These are phyloP conservation scores for Eumacrocentrus americanus DNA, from an alignment of 2,888 invertebrate species.

Conservation along the genomic window DNA sequence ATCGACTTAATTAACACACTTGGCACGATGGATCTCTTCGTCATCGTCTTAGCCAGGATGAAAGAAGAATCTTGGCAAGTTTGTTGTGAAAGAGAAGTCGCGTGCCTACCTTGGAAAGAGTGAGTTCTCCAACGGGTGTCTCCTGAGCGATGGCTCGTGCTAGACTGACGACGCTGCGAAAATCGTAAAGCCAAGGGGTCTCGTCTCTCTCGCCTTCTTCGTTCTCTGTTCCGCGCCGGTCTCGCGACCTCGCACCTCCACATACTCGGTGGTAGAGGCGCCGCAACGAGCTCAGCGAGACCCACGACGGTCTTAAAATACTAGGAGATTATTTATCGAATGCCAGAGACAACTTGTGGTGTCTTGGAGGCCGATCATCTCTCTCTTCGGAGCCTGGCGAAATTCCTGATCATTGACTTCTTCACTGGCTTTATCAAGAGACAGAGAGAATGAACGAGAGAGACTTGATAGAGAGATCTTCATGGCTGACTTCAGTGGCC, in stretches of 20 bases:
- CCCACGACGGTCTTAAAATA: constrained; percentile 28
- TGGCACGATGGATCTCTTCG: no score
- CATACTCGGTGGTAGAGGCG: constrained; percentile 22
- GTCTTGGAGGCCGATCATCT: background rate
- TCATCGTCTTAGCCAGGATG: no score
- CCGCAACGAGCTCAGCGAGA: constrained; percentile 3
- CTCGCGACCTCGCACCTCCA: constrained; percentile 33
- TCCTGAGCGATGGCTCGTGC: constrained; percentile 59
- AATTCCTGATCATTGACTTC: background rate
- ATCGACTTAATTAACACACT: no score
- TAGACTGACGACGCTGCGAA: constrained; percentile 51
- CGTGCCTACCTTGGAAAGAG: constrained; percentile 52
- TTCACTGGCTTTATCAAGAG: background rate
- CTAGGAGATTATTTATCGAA: constrained; percentile 27
- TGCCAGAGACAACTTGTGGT: background rate
- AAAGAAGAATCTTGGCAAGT: background rate
- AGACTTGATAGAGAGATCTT: background rate
- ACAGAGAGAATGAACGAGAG: no score
- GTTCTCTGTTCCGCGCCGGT: constrained; percentile 15
- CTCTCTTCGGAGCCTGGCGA: no score
- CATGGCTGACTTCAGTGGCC: constrained; percentile 16
- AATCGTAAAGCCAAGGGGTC: constrained; percentile 43
- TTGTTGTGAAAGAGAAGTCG: constrained; percentile 7
- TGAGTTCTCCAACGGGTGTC: constrained; percentile 53
- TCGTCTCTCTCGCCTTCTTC: constrained; percentile 34